A percentile compares a stretch with the other conserved stretches of the same genome.
Evolutionary conservation across 2,113 vertebrate genomes (phyloP).

Genomic region (Gasterosteus nipponicus): DNA sequence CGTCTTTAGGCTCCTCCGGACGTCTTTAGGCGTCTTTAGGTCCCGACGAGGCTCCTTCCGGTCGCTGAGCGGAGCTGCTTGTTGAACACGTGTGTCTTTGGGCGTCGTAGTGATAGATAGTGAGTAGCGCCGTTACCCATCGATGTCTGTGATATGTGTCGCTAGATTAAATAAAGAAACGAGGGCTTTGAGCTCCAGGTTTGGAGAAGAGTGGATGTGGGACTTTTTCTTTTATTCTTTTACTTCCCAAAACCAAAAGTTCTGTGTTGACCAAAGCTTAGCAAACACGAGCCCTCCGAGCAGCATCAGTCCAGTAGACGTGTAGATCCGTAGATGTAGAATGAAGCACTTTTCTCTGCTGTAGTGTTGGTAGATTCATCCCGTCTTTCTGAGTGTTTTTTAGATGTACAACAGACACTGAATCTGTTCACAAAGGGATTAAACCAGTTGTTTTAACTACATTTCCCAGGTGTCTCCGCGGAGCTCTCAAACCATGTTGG

Average conservation of each 20-base stretch:
- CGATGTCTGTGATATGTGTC: conserved; percentile 32
- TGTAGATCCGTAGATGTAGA: conserved; percentile 37
- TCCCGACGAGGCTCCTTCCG: no score
- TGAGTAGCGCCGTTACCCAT: conserved; percentile 37
- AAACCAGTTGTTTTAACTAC: not conserved
- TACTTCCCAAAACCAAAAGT: conserved; percentile 55
- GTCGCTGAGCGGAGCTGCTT: not conserved
- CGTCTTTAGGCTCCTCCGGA: no score
- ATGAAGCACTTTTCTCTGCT: conserved; percentile 36
- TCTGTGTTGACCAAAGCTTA: conserved; percentile 56
- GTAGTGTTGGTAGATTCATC: conserved; percentile 32
- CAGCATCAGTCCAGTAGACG: conserved; percentile 36
- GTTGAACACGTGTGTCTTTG: conserved; percentile 19
- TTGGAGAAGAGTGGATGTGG: conserved; percentile 11
- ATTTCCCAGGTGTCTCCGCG: conserved; percentile 14
- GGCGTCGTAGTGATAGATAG: not conserved
- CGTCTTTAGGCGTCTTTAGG: no score
- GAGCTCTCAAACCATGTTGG: not conserved
- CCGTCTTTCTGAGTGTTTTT: conserved; percentile 19
- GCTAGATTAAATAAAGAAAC: conserved; percentile 4
- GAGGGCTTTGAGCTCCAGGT: conserved; percentile 13
- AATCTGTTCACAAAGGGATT: not conserved
- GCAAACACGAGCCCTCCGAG: conserved; percentile 7
- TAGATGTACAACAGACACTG: not conserved
- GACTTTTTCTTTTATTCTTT: conserved; percentile 29